These are phyloP conservation scores for Semotilus atromaculatus DNA, from an alignment of 2,797 vertebrate species.

Conservation along the genomic window DNA sequence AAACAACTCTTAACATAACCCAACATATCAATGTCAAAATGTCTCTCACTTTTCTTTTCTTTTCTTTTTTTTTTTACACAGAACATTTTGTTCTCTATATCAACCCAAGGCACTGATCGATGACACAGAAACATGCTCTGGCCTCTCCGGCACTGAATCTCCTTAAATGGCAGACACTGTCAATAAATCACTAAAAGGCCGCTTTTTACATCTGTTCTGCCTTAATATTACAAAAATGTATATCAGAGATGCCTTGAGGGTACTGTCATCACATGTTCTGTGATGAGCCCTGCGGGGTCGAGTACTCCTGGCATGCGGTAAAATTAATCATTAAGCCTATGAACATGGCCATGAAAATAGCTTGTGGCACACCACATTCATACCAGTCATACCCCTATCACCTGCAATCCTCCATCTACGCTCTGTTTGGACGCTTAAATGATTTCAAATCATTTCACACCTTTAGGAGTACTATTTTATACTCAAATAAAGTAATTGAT, in stretches of 20 bases:
- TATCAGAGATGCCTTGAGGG: conserved; percentile 39
- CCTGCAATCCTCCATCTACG: conserved; percentile 21
- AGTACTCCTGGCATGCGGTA: conserved; percentile 29
- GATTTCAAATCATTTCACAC: conserved; percentile 9
- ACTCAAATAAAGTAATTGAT: not conserved
- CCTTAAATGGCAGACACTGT: conserved; percentile 29
- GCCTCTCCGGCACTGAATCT: conserved; percentile 2
- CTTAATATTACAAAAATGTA: conserved; percentile 48
- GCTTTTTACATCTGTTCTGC: conserved; percentile 56
- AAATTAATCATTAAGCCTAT: conserved; percentile 52
- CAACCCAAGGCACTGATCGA: conserved; percentile 13
- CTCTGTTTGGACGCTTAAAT: conserved; percentile 6
- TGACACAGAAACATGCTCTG: conserved; percentile 29
- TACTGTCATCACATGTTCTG: conserved; percentile 50
- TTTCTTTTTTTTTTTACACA: not conserved
- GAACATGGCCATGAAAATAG: conserved; percentile 46
- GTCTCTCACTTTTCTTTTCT: not conserved
- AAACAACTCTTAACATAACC: conserved; percentile 19
- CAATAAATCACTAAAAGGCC: conserved; percentile 48
- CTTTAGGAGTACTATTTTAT: not conserved
- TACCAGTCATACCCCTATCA: conserved; percentile 44
- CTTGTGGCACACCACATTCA: conserved; percentile 43
- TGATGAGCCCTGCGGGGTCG: conserved; percentile 31
- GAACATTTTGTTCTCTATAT: conserved; percentile 16
- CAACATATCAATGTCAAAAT: conserved; percentile 21